Base-by-base conservation (phyloP, 2,113 vertebrate species). In the Rhynchomys soricoides region DNA sequence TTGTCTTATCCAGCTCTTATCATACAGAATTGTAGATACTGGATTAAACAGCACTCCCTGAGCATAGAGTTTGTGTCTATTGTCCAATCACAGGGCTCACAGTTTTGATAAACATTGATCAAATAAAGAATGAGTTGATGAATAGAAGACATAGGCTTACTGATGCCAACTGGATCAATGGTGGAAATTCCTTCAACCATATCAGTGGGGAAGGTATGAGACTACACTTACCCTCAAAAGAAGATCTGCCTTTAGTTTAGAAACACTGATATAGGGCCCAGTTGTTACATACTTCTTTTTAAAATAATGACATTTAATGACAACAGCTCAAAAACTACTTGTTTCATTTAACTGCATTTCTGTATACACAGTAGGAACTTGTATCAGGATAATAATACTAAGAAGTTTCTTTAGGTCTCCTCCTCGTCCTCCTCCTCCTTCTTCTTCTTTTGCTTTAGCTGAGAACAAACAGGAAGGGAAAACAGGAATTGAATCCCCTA, bases 401-500 rank as follows among this genome's bases (percentile, higher is more conserved):
- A 97, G 86, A 97, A 93, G 83, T 96, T 97, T 97, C 89, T 97
- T 96, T 96, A 94, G 73, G 40, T 93, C 10, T 95, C 92, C 90
- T 95, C n/a, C n/a, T n/a, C n/a, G n/a, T n/a, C n/a, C n/a, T 79
- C n/a, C 29, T 64, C 4, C 10, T 90, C 87, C 91, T 73, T 95
- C 62, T 66, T 37, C 66, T 68, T 90, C 79, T 91, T 92, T 92
- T 73, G 68, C 95, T 96, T 86, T 74, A 97, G 77, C 89, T 88
- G 83, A 95, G 83, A 79, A 97, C 93, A 97, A 97, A 98, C 98
- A 98, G 98, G 97, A 98, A 98, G 98, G 87, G 89, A 98, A 98
- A 98, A 98, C 97, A 97, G 98, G 98, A 98, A 98, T 98, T 97
- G 96, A 97, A 97, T 97, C 97, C 91, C 94, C 96, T 91, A 81